Conservation (phyloP, 2,888 invertebrate species). For the Chrysotoxum bicinctum region DNA sequence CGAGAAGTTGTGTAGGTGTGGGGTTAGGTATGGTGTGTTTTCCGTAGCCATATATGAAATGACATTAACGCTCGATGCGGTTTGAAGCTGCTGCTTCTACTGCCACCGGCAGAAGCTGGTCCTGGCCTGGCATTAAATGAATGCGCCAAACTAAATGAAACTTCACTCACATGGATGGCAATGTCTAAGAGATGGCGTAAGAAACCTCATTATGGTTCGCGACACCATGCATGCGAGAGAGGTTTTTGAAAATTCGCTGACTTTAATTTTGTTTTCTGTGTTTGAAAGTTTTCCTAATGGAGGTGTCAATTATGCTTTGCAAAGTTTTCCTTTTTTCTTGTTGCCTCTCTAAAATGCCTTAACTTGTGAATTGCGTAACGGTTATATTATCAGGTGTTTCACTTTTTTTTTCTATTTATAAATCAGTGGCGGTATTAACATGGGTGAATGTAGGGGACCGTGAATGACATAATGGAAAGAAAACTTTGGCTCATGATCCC, state of each 20-base stretch:
- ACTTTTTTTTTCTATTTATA: not conserved
- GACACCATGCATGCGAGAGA: slow-evolving; percentile 22
- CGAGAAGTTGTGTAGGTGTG: not conserved
- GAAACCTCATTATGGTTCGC: slow-evolving; percentile 41
- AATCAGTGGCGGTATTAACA: not conserved
- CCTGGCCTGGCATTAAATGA: not conserved
- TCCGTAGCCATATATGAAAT: slow-evolving; percentile 20
- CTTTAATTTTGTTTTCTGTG: slow-evolving; percentile 29
- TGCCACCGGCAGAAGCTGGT: not conserved
- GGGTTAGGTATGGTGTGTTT: not conserved
- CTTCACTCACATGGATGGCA: slow-evolving; percentile 38
- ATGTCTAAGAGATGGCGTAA: slow-evolving; percentile 19
- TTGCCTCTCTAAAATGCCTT: not conserved
- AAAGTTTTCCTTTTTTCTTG: not conserved
- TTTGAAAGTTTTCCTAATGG: slow-evolving; percentile 33
- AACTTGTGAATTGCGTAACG: slow-evolving; percentile 7
- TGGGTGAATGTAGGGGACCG: not conserved
- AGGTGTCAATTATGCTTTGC: slow-evolving; percentile 33
- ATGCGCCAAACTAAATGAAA: slow-evolving; percentile 33
- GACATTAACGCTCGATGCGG: slow-evolving; percentile 46
- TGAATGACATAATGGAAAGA: not conserved
- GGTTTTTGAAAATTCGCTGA: slow-evolving; percentile 19
- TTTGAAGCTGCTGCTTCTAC: not conserved
- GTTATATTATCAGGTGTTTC: slow-evolving; percentile 8
- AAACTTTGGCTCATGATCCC: not conserved